Percentiles rank a stretch among this genome's conserved stretches.
phyloP scores from a whole-genome alignment of 2,113 vertebrate genomes.

The Ailurus styani region DNA sequence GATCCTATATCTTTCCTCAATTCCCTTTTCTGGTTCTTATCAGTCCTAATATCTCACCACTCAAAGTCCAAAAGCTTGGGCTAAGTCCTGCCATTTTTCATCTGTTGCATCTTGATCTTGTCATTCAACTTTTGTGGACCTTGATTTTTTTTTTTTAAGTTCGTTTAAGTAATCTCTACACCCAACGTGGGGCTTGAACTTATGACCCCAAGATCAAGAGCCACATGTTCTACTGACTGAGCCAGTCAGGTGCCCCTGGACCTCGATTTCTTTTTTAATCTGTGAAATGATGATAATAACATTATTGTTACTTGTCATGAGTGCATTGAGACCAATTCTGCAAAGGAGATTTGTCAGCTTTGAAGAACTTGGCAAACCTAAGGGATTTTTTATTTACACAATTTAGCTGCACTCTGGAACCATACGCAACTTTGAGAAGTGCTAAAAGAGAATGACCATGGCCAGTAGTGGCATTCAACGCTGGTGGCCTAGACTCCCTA shows the following conservation, averaged over 20 bases:
- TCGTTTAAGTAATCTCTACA: background rate
- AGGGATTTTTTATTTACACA: background rate
- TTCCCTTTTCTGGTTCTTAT: background rate
- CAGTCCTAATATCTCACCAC: background rate
- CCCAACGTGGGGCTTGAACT: background rate
- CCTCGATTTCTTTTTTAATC: background rate
- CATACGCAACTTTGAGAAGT: background rate
- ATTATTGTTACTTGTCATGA: background rate
- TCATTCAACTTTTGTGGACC: background rate
- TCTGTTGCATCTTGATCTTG: background rate
- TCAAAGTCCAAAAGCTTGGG: background rate
- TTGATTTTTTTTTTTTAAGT: background rate
- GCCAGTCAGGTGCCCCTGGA: background rate
- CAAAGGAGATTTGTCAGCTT: background rate
- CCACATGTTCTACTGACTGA: background rate
- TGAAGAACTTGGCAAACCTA: background rate
- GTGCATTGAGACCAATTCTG: background rate
- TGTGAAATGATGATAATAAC: background rate
- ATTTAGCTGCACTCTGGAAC: background rate
- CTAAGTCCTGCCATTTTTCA: background rate
- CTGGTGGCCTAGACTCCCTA: background rate
- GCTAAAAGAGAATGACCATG: background rate
- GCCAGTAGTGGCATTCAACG: background rate
- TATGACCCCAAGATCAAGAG: background rate
- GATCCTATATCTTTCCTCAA: background rate